Percentiles rank a stretch among this genome's conserved stretches.
Evolutionary conservation across 2,113 vertebrate genomes (phyloP).

Genomic region (Pelusios castaneus): DNA sequence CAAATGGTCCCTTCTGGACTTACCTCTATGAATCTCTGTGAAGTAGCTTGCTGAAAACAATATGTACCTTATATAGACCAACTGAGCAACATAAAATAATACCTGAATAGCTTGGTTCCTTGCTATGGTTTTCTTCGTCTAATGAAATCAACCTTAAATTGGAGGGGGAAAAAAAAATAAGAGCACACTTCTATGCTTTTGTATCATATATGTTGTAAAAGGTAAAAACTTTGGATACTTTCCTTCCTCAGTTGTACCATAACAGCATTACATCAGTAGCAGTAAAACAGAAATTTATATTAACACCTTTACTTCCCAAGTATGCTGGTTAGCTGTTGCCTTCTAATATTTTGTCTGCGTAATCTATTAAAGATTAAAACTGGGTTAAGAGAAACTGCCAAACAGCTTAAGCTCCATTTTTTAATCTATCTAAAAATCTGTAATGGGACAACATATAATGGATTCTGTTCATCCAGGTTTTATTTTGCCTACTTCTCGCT

Average conservation of each 20-base stretch:
- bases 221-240: neutral
- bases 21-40: neutral
- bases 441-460: neutral
- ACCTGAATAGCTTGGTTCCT: slow-evolving; percentile 80
- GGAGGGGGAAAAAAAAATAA: slow-evolving; percentile 15
- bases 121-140: slow-evolving; percentile 79
- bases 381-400: neutral
- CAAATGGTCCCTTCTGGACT: neutral
- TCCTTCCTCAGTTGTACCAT: neutral
- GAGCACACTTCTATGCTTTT: neutral
- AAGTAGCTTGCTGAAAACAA: too few species aligned
- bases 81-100: slow-evolving; percentile 38
- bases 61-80: neutral
- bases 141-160: slow-evolving; percentile 89
- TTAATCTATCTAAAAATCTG: neutral
- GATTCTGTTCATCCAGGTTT: neutral
- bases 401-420: neutral
- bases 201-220: neutral
- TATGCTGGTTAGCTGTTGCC: neutral
- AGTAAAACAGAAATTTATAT: neutral
- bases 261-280: neutral
- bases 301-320: neutral
- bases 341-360: neutral
- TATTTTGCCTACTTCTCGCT: neutral
- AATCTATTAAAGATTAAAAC: neutral